Base-by-base conservation (phyloP, 2,888 invertebrate genomes). In the Chrysomela aeneicollis region DNA sequence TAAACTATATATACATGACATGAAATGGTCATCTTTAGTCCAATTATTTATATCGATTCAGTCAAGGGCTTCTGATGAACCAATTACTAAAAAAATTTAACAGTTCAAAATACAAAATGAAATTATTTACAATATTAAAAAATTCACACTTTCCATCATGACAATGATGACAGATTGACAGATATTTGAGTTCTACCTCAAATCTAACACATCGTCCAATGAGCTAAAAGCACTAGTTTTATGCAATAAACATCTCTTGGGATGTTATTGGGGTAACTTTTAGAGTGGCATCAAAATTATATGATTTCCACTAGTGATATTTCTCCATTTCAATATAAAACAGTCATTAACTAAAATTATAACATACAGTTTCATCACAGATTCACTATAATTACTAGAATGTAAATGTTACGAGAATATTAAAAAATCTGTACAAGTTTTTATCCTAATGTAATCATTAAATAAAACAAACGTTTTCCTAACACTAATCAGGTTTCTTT, bases 401-500 rank as follows among this genome's bases (percentile, higher is more conserved):
- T 65, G 55, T 68, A 69, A 55, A 71, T 74, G 73, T 76, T 76
- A 76, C 73, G 76, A 77, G 75, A 77, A 76, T 77, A 75, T 76
- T 72, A 76, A 76, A 69, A 76, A 77, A 77, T 76, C 74, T 76
- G 73, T 76, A 77, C 78, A 77, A 73, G 69, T 72, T 73, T 71
- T 68, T 70, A 65, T 66, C 70, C 68, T 76, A 73, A 66, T 67
- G 55, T 57, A 67, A 68, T 71, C 60, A 59, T 71, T 72, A 70
- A 72, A 72, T 73, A 71, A 72, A 70, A 70, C 61, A 63, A 69
- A 65, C 59, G 59, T 71, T 68, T 62, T 61, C 60, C 51, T 66
- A 59, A 67, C 42, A 60, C 63, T 70, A 71, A 67, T 71, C 67
- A 69, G 68, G 68, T 71, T 67, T 50, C 49, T 54, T 54, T 35